These are phyloP conservation scores for Lycocerus yunnanus DNA, from an alignment of 2,888 invertebrate species.

Conservation along the genomic window DNA sequence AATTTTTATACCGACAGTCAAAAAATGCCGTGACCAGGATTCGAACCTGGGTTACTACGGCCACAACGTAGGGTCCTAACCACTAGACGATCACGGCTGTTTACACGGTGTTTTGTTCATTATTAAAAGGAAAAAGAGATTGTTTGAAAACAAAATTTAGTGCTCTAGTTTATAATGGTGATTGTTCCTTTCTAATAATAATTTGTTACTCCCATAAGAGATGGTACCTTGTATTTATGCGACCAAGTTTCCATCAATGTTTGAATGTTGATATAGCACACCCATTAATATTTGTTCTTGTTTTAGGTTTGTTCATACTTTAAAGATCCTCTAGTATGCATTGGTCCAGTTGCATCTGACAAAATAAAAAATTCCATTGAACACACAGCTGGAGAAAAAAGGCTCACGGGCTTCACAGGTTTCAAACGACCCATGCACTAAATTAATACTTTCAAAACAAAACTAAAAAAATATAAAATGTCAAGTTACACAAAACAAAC, in stretches of 20 bases:
- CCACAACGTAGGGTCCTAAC: constrained; percentile 78
- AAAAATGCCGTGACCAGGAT: constrained; percentile 76
- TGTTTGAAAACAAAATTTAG: no score
- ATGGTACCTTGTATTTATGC: no score
- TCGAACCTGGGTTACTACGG: constrained; percentile 80
- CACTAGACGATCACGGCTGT: constrained; percentile 77
- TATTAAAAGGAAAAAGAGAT: no score
- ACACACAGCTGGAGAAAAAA: constrained; percentile 82
- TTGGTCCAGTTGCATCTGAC: constrained; percentile 82
- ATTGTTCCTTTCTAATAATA: no score
- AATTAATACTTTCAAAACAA: constrained; percentile 15
- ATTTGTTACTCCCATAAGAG: no score
- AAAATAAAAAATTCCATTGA: constrained; percentile 72
- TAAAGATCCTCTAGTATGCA: constrained; percentile 86
- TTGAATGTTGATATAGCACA: no score
- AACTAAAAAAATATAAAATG: constrained; percentile 19
- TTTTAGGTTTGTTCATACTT: constrained; percentile 85
- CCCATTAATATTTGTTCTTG: background rate
- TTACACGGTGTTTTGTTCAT: no score
- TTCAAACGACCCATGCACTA: constrained; percentile 59
- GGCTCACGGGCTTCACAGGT: constrained; percentile 63
- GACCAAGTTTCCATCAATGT: no score
- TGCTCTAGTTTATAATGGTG: no score
- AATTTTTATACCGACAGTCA: no score
- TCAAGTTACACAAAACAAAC: constrained; percentile 18